Evolutionary conservation across 2,888 invertebrate species (phyloP).

Genomic region (Thelaira solivaga): DNA sequence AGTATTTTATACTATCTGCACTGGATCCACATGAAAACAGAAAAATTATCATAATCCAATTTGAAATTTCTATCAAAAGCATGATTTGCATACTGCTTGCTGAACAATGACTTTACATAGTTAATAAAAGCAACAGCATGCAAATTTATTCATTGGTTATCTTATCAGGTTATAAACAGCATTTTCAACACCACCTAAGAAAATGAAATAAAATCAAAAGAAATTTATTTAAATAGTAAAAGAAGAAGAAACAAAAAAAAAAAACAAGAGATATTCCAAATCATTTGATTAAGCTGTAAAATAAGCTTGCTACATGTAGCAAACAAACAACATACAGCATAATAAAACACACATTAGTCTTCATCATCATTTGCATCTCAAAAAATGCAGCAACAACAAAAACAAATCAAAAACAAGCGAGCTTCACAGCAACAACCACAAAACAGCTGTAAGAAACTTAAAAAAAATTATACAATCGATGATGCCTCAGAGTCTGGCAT

Average conservation of each 20-base stretch:
- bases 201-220: constrained; percentile 6
- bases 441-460: constrained; percentile 12
- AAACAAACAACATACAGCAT: constrained; percentile 15
- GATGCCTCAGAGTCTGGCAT: constrained; percentile 57
- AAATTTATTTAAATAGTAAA: no score
- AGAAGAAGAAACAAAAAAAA: neutral
- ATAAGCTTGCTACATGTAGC: constrained; percentile 43
- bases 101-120: neutral
- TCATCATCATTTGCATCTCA: constrained; percentile 43
- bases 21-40: no score
- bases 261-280: constrained; percentile 7
- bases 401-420: constrained; percentile 5
- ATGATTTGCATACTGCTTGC: neutral
- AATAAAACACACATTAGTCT: constrained; percentile 39
- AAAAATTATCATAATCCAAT: no score
- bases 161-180: constrained; percentile 14
- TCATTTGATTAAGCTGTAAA: constrained; percentile 57
- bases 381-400: neutral
- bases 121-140: neutral
- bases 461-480: constrained; percentile 24
- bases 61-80: neutral
- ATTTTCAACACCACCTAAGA: constrained; percentile 11
- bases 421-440: constrained; percentile 23
- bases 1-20: neutral
- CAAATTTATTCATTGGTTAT: constrained; percentile 15